Percentiles rank a stretch among this genome's conserved stretches.
Conservation (phyloP, 2,888 invertebrate species). For the Aspidiotus destructor region DNA sequence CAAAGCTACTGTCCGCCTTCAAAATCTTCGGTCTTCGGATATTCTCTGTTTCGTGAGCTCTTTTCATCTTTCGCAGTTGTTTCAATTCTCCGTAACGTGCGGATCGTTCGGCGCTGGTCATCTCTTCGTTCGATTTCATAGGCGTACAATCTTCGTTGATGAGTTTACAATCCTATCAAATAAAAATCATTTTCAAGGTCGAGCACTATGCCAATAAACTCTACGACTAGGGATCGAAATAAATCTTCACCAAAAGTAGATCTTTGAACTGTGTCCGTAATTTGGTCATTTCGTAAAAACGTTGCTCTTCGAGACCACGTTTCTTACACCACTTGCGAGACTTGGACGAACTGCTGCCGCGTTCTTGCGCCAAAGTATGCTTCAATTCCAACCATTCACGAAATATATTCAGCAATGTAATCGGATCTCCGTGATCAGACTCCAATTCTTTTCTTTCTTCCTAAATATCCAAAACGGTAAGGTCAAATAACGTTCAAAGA, state of each 20-base stretch:
- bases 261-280: constrained; percentile 79
- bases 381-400: constrained; percentile 82
- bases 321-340: constrained; percentile 77
- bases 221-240: no score
- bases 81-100: constrained; percentile 81
- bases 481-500: no score
- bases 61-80: constrained; percentile 69
- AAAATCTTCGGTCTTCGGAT: constrained; percentile 64
- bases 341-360: constrained; percentile 34
- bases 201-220: neutral
- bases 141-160: constrained; percentile 40
- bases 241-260: constrained; percentile 55
- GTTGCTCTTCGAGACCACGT: constrained; percentile 88
- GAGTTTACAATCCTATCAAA: constrained; percentile 52
- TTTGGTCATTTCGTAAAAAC: constrained; percentile 94
- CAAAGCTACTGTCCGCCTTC: constrained; percentile 59
- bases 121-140: constrained; percentile 36
- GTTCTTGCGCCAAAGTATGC: constrained; percentile 41
- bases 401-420: constrained; percentile 77
- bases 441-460: constrained; percentile 67
- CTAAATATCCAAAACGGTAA: constrained; percentile 42
- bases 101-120: constrained; percentile 62
- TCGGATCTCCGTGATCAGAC: constrained; percentile 91
- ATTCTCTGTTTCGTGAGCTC: constrained; percentile 58
- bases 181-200: neutral